A percentile compares a stretch with the other conserved stretches of the same genome.
Evolutionary conservation across 1,140 invertebrate genomes (phyloP).

Genomic region (Drosophila murphyi): DNA sequence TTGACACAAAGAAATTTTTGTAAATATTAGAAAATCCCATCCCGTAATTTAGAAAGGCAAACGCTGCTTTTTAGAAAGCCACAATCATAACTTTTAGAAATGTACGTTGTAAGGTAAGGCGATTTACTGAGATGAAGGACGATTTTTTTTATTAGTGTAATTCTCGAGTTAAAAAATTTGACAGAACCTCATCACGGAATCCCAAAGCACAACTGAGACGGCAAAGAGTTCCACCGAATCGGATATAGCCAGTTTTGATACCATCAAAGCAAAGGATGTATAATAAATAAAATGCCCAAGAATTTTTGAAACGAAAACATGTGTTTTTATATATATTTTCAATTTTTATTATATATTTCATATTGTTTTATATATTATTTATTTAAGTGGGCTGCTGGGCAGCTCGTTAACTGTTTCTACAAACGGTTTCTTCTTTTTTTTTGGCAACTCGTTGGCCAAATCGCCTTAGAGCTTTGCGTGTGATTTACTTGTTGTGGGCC

Average conservation of each 20-base stretch:
- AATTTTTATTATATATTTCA: background rate
- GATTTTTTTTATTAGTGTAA: no score
- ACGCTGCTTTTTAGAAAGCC: no score
- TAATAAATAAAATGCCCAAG: constrained; percentile 29
- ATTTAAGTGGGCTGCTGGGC: background rate
- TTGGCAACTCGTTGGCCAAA: constrained; percentile 57
- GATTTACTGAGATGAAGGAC: no score
- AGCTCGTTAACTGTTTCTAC: constrained; percentile 66
- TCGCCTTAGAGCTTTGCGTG: constrained; percentile 81
- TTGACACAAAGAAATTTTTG: no score
- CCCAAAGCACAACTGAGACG: constrained; percentile 20
- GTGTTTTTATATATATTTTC: background rate
- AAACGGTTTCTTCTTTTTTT: constrained; percentile 44
- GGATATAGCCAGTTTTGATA: constrained; percentile 72
- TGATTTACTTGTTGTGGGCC: constrained; percentile 80
- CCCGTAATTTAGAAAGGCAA: no score
- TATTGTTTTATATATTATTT: background rate
- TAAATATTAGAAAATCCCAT: no score
- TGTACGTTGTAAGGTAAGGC: no score
- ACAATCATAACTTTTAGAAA: no score
- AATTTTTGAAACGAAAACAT: constrained; percentile 29
- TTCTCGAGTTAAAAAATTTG: background rate
- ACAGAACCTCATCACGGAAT: constrained; percentile 56
- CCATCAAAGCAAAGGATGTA: constrained; percentile 54
- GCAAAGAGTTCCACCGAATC: constrained; percentile 53